Conservation (phyloP, 2,888 invertebrate genomes). For the Steinernema carpocapsae region DNA sequence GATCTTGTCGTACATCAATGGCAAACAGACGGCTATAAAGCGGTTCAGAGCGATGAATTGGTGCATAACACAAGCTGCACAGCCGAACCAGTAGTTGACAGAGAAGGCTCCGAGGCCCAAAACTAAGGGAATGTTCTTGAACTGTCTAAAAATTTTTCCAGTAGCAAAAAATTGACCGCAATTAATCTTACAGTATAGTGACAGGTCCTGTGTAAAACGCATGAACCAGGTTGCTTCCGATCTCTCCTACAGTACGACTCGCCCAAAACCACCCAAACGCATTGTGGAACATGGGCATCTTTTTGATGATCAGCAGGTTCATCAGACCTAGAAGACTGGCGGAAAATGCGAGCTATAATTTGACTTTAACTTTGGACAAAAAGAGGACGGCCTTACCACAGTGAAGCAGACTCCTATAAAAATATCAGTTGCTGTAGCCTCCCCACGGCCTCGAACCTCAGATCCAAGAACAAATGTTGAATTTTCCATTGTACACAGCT, state of each 20-base stretch:
- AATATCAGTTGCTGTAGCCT: neutral
- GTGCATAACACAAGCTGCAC: slow-evolving; percentile 30
- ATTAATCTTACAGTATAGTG: neutral
- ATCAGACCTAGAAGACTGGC: neutral
- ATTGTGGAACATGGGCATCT: slow-evolving; percentile 21
- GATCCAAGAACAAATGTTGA: neutral
- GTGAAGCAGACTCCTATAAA: neutral
- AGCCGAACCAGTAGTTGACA: slow-evolving; percentile 25
- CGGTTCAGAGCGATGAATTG: slow-evolving; percentile 16
- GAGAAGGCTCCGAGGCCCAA: slow-evolving; percentile 7
- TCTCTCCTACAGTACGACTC: slow-evolving; percentile 13
- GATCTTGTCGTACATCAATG: neutral
- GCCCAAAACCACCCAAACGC: slow-evolving; percentile 29
- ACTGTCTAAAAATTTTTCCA: neutral
- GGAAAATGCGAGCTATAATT: neutral
- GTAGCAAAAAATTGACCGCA: neutral
- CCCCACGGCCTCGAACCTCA: slow-evolving; percentile 2
- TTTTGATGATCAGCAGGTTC: slow-evolving; percentile 13
- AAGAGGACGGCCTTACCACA: too few relatives aligned
- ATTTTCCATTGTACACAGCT: too few relatives aligned
- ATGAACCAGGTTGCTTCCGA: slow-evolving; percentile 22
- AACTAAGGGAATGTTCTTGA: neutral
- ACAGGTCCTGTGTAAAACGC: slow-evolving; percentile 1
- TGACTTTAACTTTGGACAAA: neutral
- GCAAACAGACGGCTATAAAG: slow-evolving; percentile 8